Conservation (phyloP, 2,113 vertebrate species). For the Sminthopsis crassicaudata region DNA sequence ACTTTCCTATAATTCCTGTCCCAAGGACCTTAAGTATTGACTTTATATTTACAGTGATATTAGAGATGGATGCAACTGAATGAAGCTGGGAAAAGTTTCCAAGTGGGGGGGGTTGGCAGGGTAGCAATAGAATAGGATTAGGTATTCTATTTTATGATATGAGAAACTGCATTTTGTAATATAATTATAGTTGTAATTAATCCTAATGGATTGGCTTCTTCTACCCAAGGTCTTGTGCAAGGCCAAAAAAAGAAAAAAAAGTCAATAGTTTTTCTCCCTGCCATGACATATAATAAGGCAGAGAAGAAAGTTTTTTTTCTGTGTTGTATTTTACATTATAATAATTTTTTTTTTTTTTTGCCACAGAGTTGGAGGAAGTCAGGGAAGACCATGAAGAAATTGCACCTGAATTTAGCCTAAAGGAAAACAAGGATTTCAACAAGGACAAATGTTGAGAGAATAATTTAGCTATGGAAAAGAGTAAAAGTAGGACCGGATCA, state of each 20-base stretch:
- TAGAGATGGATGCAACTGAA: no score
- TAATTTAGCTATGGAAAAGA: neutral
- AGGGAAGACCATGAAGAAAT: neutral
- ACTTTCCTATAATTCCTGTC: neutral
- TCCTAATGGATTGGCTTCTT: neutral
- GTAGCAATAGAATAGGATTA: neutral
- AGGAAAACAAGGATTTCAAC: neutral
- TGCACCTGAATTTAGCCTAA: neutral
- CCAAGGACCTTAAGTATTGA: neutral
- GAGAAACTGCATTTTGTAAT: neutral
- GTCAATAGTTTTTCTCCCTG: neutral
- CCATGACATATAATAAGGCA: neutral
- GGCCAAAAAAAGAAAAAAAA: neutral
- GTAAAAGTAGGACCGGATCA: neutral
- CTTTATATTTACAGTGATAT: no score
- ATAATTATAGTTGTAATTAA: no score
- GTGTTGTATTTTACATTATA: neutral
- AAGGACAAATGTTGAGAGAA: neutral
- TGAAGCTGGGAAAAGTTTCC: no score
- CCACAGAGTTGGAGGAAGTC: neutral
- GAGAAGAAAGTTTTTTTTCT: neutral
- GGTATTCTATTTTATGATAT: neutral
- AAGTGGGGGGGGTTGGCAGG: no score
- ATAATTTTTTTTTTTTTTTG: neutral
- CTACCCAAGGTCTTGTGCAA: neutral